phyloP scores from a whole-genome alignment of 2,888 invertebrate species.

The Stenurella melanura region DNA sequence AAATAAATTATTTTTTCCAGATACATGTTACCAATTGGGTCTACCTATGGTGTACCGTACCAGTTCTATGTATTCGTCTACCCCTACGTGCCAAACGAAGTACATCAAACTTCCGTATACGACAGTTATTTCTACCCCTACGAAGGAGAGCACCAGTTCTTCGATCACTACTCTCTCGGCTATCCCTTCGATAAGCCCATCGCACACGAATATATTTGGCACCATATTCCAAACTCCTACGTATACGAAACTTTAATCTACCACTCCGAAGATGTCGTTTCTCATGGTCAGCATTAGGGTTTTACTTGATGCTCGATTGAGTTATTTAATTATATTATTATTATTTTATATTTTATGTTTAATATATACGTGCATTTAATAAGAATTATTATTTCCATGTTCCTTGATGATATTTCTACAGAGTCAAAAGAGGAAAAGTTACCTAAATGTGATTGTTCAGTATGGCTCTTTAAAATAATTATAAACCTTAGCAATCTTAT shows the following conservation, averaged over 20 bases:
- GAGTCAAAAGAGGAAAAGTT: no score
- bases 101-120: neutral
- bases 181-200: constrained; percentile 85
- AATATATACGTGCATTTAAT: neutral
- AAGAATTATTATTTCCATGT: neutral
- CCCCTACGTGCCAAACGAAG: constrained; percentile 69
- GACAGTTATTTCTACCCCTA: constrained; percentile 29
- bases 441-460: no score
- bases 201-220: constrained; percentile 76
- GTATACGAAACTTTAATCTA: constrained; percentile 80
- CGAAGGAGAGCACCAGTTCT: constrained; percentile 34
- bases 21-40: constrained; percentile 80
- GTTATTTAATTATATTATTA: neutral
- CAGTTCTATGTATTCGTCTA: constrained; percentile 75
- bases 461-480: no score
- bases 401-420: no score
- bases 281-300: neutral
- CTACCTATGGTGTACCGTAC: constrained; percentile 77
- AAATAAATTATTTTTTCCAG: constrained; percentile 51
- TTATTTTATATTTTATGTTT: neutral
- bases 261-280: constrained; percentile 72
- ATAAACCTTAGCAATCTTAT: no score
- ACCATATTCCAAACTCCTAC: constrained; percentile 80
- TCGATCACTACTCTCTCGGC: constrained; percentile 81
- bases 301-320: neutral